Base-by-base conservation (phyloP, 2,888 invertebrate genomes). In the Lymantria monacha region DNA sequence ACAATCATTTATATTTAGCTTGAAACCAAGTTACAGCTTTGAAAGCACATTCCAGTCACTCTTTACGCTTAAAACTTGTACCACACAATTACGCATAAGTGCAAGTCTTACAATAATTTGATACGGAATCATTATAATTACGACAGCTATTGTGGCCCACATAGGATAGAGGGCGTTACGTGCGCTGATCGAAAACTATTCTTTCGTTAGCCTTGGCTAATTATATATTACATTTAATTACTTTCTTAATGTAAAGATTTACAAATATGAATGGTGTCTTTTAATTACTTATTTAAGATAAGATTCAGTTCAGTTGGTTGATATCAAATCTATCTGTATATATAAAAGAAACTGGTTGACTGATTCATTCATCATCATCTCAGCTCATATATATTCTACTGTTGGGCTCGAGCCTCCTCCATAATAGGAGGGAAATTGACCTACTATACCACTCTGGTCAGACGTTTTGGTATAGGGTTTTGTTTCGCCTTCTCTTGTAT, bases 81-180 rank as follows among this genome's bases (percentile, higher is more conserved):
- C 54, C 48, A 47, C 8, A 36, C 41, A 15, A 37, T 14, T 36
- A 36, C 57, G 48, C 49, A 66, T 69, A 68, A 66, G 63, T 64
- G 70, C 70, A 69, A 61, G 61, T 57, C 69, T 66, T 63, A 70
- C 68, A 74, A 76, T 76, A 76, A 80, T 79, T 72, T 70, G 76
- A 77, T 75, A 76, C 72, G 69, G 74, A 79, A 79, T 74, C 69
- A 74, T 70, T 70, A 63, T 66, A 66, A 72, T 79, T 75, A 66
- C 63, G 72, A 71, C 69, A 76, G 55, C 56, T 66, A 68, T 70
- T 67, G 66, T 64, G 69, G 64, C 60, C 70, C 67, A 67, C 61
- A 69, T 69, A 54, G 36, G 53, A 66, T 63, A 55, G 65, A 60
- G 61, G 66, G 60, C 60, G 66, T 60, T 59, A 52, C 62, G 57